Conservation (phyloP, 2,113 vertebrate species). For the human (Homo sapiens) region GRCh38 chr9:7231001-7231500, state of each 20-base stretch:
- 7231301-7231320: neutral
- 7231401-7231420: constrained; percentile 9
- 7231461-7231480: neutral
- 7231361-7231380: neutral
- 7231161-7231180: neutral
- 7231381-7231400: constrained; percentile 2
- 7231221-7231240: neutral
- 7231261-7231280: neutral
- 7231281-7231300: neutral
- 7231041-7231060: neutral
- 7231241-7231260: neutral
- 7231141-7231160: neutral
- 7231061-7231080: neutral
- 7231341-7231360: neutral
- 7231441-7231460: neutral
- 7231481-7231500: neutral
- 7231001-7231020: neutral
- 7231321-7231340: neutral
- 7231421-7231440: neutral
- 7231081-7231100: neutral
- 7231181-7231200: neutral
- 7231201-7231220: neutral
- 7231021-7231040: neutral
- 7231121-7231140: neutral
- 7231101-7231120: neutral